Evolutionary conservation across 1,140 invertebrate species (phyloP).

Genomic region (Neotoxoptera formosana): DNA sequence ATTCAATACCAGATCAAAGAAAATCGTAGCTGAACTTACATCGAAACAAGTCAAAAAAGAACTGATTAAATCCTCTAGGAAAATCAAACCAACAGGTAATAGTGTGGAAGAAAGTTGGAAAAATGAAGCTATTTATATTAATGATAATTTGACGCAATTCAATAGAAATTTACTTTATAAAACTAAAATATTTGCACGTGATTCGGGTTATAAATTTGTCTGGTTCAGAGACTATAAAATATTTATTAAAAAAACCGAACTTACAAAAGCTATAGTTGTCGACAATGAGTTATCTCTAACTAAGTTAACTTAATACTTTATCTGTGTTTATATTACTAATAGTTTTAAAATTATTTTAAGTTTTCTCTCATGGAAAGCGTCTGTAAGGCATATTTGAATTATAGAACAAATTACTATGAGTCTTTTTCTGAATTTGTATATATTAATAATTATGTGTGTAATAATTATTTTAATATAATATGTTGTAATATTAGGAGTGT

Average conservation of each 20-base stretch:
- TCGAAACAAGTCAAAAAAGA: constrained; percentile 15
- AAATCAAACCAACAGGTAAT: constrained; percentile 21
- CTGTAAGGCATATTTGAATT: too few species aligned
- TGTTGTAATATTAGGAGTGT: constrained; percentile 30
- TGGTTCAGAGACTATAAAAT: constrained; percentile 34
- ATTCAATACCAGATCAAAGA: background rate
- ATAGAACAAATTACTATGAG: too few species aligned
- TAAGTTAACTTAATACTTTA: too few species aligned
- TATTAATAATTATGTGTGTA: constrained; percentile 13
- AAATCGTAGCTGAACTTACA: constrained; percentile 18
- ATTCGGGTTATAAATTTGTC: background rate
- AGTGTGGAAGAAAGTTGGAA: background rate
- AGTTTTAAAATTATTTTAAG: too few species aligned
- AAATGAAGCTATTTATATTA: constrained; percentile 22
- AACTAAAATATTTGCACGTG: constrained; percentile 32
- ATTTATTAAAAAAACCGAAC: constrained; percentile 26
- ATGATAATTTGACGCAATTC: constrained; percentile 22
- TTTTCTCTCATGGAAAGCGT: too few species aligned
- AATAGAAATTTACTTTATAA: constrained; percentile 33
- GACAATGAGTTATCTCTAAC: too few species aligned
- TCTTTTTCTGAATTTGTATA: constrained; percentile 22
- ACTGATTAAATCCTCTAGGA: background rate
- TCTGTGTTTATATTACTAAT: too few species aligned
- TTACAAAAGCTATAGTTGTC: constrained; percentile 29
- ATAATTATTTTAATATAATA: background rate